Evolutionary conservation across 2,113 vertebrate species (phyloP).

Genomic region (Xiphophorus couchianus): DNA sequence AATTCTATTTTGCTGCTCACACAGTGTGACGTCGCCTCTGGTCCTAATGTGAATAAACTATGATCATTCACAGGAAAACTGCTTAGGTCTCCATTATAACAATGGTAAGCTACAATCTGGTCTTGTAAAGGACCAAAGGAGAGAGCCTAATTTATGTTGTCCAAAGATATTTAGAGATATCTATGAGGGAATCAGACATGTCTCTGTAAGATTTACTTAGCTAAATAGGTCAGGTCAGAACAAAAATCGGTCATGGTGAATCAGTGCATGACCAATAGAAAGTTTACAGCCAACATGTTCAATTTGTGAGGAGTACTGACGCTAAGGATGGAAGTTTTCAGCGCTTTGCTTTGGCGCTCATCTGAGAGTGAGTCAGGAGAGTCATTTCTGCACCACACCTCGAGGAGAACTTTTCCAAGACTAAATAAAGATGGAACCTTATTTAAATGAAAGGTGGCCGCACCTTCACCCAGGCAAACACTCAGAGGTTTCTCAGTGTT

Average conservation of each 20-base stretch:
- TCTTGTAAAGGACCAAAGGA: background rate
- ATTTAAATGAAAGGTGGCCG: slow-evolving; percentile 54
- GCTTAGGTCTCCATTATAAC: background rate
- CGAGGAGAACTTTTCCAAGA: slow-evolving; percentile 41
- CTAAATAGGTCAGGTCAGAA: too few species aligned
- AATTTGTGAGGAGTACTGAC: background rate
- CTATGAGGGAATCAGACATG: too few species aligned
- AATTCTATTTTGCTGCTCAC: background rate
- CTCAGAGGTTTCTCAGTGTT: slow-evolving; percentile 18
- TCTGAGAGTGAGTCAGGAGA: slow-evolving; percentile 15
- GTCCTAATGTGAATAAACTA: background rate
- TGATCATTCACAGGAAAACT: background rate
- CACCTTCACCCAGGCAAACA: slow-evolving; percentile 11
- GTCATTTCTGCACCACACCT: slow-evolving; percentile 27
- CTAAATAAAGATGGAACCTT: slow-evolving; percentile 61
- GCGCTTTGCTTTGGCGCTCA: slow-evolving; percentile 15
- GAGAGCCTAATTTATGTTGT: background rate
- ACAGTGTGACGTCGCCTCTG: background rate
- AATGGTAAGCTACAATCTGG: background rate
- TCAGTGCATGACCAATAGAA: too few species aligned
- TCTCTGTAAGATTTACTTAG: too few species aligned
- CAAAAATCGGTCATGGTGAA: too few species aligned
- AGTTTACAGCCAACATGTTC: background rate
- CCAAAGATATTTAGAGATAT: too few species aligned
- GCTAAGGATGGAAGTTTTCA: slow-evolving; percentile 12